Evolutionary conservation across 1,140 invertebrate genomes (phyloP).

Genomic region (Ooceraea biroi): DNA sequence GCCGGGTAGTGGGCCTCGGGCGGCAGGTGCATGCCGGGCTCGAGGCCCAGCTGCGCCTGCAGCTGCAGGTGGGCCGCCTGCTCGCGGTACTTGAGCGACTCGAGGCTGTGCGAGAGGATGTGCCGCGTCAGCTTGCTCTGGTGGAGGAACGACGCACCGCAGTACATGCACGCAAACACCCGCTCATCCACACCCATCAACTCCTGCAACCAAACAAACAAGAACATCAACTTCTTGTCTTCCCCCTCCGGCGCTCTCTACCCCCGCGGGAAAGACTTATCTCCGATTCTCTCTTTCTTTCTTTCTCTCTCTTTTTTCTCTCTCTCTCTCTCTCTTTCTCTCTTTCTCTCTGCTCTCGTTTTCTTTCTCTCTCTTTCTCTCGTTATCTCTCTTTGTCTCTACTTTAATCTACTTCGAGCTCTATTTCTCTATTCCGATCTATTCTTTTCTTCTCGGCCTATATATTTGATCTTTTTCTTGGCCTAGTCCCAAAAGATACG

Average conservation of each 20-base stretch:
- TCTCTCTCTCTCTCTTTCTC: slow-evolving; percentile 53
- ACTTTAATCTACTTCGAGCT: slow-evolving; percentile 51
- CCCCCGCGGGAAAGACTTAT: slow-evolving; percentile 68
- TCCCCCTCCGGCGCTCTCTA: slow-evolving; percentile 68
- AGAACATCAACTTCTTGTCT: slow-evolving; percentile 96
- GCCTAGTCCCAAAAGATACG: slow-evolving; percentile 34
- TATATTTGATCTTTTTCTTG: slow-evolving; percentile 44
- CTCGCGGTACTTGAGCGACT: slow-evolving; percentile 94
- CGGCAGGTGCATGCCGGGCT: slow-evolving; percentile 83
- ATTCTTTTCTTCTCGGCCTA: slow-evolving; percentile 10
- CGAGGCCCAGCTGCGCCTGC: slow-evolving; percentile 85
- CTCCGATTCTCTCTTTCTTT: slow-evolving; percentile 63
- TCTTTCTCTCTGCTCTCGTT: slow-evolving; percentile 53
- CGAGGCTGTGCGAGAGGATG: slow-evolving; percentile 94
- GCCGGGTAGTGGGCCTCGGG: slow-evolving; percentile 85
- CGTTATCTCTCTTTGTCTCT: slow-evolving; percentile 57
- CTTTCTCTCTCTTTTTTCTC: slow-evolving; percentile 52
- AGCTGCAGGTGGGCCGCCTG: slow-evolving; percentile 87
- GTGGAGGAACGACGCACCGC: slow-evolving; percentile 94
- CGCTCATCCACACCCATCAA: slow-evolving; percentile 90
- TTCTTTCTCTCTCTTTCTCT: slow-evolving; percentile 36
- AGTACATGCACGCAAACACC: slow-evolving; percentile 94
- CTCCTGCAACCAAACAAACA: slow-evolving; percentile 96
- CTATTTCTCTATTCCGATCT: slow-evolving; percentile 46
- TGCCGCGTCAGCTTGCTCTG: slow-evolving; percentile 95